Evolutionary conservation across 1,140 invertebrate genomes (phyloP).

Genomic region (Cardiocondyla obscurior): DNA sequence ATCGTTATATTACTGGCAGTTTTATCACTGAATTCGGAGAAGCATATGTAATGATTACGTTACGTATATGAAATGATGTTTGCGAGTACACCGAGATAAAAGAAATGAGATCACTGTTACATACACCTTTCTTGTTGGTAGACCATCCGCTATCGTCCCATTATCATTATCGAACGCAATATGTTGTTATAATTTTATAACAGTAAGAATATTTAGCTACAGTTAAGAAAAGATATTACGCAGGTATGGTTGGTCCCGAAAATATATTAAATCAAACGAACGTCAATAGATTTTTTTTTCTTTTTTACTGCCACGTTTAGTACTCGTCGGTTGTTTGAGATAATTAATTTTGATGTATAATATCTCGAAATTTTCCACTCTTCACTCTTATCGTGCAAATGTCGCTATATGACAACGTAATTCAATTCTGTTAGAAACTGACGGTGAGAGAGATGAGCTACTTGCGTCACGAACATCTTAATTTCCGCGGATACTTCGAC

Average conservation of each 20-base stretch:
- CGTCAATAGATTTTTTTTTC: background rate
- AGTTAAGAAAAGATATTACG: background rate
- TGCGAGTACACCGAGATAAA: slow-evolving; percentile 43
- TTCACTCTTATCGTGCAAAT: background rate
- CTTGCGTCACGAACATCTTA: slow-evolving; percentile 43
- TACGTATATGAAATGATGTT: slow-evolving; percentile 1
- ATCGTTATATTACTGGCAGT: slow-evolving; percentile 16
- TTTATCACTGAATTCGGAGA: slow-evolving; percentile 33
- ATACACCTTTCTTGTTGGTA: slow-evolving; percentile 18
- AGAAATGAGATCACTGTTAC: slow-evolving; percentile 43
- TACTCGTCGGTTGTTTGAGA: background rate
- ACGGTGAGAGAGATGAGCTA: slow-evolving; percentile 14
- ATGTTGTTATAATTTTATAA: slow-evolving; percentile 10
- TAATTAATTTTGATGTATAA: slow-evolving; percentile 7
- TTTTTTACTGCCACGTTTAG: background rate
- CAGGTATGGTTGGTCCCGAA: background rate
- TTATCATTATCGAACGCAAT: slow-evolving; percentile 56
- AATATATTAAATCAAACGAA: background rate
- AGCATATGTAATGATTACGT: slow-evolving; percentile 9
- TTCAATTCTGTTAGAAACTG: slow-evolving; percentile 15
- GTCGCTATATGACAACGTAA: background rate
- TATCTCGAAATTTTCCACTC: background rate
- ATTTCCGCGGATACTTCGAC: slow-evolving; percentile 40
- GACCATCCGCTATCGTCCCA: slow-evolving; percentile 10
- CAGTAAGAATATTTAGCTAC: slow-evolving; percentile 4